Evolutionary conservation across 64 coral and sea anemone genomes (phyloP).

Genomic region (Dendronephthya gigantea): DNA sequence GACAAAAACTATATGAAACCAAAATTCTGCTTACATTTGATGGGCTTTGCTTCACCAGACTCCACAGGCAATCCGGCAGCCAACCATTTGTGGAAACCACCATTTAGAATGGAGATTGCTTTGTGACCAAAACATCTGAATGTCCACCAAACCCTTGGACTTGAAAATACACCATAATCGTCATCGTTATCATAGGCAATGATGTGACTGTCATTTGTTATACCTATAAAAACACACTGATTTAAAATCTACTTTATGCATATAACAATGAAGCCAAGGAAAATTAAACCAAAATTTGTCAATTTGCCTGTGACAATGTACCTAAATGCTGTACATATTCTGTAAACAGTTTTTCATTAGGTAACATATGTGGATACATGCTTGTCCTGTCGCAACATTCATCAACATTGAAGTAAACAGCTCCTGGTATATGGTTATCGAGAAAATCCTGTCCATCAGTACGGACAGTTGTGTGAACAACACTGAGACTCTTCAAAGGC

Average conservation of each 20-base stretch:
- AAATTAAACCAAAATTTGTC: too few relatives aligned
- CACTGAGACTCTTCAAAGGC: not conserved
- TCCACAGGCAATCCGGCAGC: constrained; percentile 45
- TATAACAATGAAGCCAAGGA: too few relatives aligned
- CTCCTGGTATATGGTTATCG: constrained; percentile 54
- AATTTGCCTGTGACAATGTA: not conserved
- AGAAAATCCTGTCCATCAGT: constrained; percentile 35
- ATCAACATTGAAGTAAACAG: constrained; percentile 59
- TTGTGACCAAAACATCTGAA: constrained; percentile 70
- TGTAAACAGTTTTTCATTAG: constrained; percentile 41
- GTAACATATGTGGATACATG: constrained; percentile 55
- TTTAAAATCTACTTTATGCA: too few relatives aligned
- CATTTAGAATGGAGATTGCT: constrained; percentile 63
- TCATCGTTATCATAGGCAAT: constrained; percentile 65
- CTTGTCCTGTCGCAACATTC: constrained; percentile 53
- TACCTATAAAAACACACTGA: not conserved
- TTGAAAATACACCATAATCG: constrained; percentile 56
- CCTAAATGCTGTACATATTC: constrained; percentile 59
- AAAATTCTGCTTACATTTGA: not conserved
- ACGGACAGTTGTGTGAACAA: not conserved
- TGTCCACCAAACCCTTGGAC: constrained; percentile 76
- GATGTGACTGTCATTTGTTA: constrained; percentile 70
- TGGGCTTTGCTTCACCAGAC: constrained; percentile 10
- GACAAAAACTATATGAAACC: not conserved
- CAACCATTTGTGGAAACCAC: constrained; percentile 61